These are phyloP conservation scores for Danio tinwini DNA, from an alignment of 2,797 vertebrate genomes.

Conservation along the genomic window DNA sequence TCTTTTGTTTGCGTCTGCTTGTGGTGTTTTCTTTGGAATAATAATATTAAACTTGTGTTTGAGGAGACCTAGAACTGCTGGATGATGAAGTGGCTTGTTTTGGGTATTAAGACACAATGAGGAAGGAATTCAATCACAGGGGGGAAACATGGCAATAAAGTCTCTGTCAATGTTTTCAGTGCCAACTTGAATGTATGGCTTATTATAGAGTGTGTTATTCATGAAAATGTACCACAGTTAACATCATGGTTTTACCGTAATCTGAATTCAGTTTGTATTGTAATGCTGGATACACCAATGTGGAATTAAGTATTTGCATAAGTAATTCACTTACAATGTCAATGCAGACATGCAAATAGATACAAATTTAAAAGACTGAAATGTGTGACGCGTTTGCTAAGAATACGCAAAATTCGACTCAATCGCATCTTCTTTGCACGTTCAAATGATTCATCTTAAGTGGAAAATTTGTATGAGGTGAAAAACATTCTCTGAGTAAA, in stretches of 20 bases:
- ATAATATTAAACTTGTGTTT: not conserved
- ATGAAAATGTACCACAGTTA: not conserved
- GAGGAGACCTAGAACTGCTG: constrained; percentile 7
- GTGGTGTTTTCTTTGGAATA: not conserved
- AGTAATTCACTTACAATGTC: too few relatives aligned
- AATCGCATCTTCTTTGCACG: too few relatives aligned
- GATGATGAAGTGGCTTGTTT: not conserved
- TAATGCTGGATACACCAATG: not conserved
- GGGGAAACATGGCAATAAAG: not conserved
- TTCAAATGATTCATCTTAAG: too few relatives aligned
- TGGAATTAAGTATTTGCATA: too few relatives aligned
- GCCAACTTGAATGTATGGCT: not conserved
- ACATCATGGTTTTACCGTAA: not conserved
- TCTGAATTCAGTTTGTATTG: not conserved
- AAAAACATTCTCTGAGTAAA: too few relatives aligned
- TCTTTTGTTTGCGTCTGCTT: constrained; percentile 7
- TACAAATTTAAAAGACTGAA: too few relatives aligned
- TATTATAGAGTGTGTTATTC: not conserved
- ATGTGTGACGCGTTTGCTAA: too few relatives aligned
- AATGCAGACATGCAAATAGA: too few relatives aligned
- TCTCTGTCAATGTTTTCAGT: not conserved
- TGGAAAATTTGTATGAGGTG: too few relatives aligned
- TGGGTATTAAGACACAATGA: not conserved
- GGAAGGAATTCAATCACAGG: not conserved
- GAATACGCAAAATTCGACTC: too few relatives aligned